Conservation (phyloP, 1,140 invertebrate species). For the Bombus ignitus region DNA sequence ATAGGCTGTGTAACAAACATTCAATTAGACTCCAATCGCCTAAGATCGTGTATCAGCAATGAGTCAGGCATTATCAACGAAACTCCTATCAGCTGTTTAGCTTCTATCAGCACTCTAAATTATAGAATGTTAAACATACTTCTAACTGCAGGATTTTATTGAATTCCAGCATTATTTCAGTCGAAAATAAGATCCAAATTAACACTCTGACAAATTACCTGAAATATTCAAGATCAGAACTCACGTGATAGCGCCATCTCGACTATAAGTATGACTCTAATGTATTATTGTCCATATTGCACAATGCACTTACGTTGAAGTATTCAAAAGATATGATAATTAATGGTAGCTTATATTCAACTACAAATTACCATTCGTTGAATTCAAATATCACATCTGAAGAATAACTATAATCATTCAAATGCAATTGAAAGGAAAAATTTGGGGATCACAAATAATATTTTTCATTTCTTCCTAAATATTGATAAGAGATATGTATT, state of each 20-base stretch:
- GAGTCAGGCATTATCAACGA: constrained; percentile 24
- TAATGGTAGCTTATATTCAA: background rate
- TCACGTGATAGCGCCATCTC: constrained; percentile 32
- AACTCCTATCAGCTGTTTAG: background rate
- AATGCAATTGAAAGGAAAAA: background rate
- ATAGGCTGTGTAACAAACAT: background rate
- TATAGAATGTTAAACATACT: background rate
- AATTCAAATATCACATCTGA: background rate
- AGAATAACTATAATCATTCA: background rate
- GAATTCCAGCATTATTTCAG: background rate
- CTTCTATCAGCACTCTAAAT: background rate
- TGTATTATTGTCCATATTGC: background rate
- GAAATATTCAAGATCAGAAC: background rate
- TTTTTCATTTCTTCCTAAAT: background rate
- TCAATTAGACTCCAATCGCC: background rate
- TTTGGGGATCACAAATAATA: background rate
- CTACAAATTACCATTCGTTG: background rate
- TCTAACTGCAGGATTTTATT: background rate
- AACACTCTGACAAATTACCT: background rate
- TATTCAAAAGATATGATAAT: background rate
- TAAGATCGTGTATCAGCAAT: background rate
- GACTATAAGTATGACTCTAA: background rate
- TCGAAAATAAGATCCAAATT: background rate
- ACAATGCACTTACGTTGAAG: background rate
- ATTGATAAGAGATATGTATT: background rate